These are phyloP conservation scores for Noctua pronuba DNA, from an alignment of 2,888 invertebrate genomes.

Conservation along the genomic window DNA sequence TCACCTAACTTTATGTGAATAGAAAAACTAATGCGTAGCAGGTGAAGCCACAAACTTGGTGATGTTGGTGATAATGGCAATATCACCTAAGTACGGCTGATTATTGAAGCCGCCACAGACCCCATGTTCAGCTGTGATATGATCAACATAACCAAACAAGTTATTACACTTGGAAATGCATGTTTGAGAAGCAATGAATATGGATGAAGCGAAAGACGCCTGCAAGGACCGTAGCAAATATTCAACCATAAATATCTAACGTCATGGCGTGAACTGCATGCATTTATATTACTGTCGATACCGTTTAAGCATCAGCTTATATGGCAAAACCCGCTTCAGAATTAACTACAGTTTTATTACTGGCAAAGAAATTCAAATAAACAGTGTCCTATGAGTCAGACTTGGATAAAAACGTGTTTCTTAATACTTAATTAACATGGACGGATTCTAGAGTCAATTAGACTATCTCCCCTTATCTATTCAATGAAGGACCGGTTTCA, in stretches of 20 bases:
- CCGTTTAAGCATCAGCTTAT: slow-evolving; percentile 36
- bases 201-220: slow-evolving; percentile 49
- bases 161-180: slow-evolving; percentile 53
- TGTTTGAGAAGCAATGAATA: slow-evolving; percentile 56
- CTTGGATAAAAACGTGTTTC: slow-evolving; percentile 57
- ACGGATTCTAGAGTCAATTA: slow-evolving; percentile 60
- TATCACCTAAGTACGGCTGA: neutral
- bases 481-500: slow-evolving; percentile 58
- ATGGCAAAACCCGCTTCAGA: slow-evolving; percentile 27
- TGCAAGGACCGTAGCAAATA: slow-evolving; percentile 43
- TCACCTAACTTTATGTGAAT: neutral
- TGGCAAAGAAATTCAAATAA: slow-evolving; percentile 25
- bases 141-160: slow-evolving; percentile 34
- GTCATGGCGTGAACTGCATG: slow-evolving; percentile 47
- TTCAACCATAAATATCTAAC: slow-evolving; percentile 52
- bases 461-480: slow-evolving; percentile 64
- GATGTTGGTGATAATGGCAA: neutral
- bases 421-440: slow-evolving; percentile 62
- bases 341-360: slow-evolving; percentile 40
- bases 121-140: slow-evolving; percentile 8
- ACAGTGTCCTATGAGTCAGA: slow-evolving; percentile 47
- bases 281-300: slow-evolving; percentile 56
- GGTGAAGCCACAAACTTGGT: no score
- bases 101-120: neutral
- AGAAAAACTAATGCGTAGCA: neutral